These are phyloP conservation scores for Lepidocyrtinus sp. DNA, from an alignment of 2,888 invertebrate species.

Conservation along the genomic window DNA sequence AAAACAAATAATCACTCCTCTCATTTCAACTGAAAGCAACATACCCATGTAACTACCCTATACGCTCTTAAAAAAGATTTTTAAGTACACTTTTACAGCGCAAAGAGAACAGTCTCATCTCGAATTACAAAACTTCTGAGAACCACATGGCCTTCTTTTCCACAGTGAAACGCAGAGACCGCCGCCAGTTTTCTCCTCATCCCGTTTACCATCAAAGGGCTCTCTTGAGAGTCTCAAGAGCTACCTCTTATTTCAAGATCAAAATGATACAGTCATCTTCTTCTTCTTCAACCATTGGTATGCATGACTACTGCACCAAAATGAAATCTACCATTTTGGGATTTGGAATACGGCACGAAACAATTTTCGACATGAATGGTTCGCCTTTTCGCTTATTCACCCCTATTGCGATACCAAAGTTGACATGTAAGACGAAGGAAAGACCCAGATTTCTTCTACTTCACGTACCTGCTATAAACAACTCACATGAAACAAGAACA, in stretches of 20 bases:
- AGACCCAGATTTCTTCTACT: slow-evolving; percentile 34
- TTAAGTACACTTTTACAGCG: too few relatives aligned
- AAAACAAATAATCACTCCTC: not conserved
- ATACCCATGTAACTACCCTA: too few relatives aligned
- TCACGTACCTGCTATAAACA: slow-evolving; percentile 23
- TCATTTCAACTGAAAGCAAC: not conserved
- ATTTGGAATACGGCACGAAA: slow-evolving; percentile 7
- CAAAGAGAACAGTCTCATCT: slow-evolving; percentile 32
- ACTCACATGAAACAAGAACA: not conserved
- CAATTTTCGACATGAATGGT: slow-evolving; percentile 50
- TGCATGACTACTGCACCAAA: slow-evolving; percentile 24
- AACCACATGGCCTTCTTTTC: slow-evolving; percentile 48
- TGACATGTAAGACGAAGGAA: not conserved
- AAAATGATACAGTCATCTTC: slow-evolving; percentile 37
- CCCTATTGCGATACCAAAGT: slow-evolving; percentile 27
- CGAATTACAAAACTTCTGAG: slow-evolving; percentile 49
- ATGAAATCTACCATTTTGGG: slow-evolving; percentile 15
- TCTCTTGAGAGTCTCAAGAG: slow-evolving; percentile 37
- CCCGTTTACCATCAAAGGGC: slow-evolving; percentile 17
- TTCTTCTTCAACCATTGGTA: not conserved
- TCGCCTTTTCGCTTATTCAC: slow-evolving; percentile 37
- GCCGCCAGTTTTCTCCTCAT: slow-evolving; percentile 11
- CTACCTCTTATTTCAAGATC: slow-evolving; percentile 42
- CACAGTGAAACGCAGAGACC: not conserved
- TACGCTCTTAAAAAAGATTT: not conserved